Evolutionary conservation across 1,140 invertebrate species (phyloP), one percentile per base, ranked within the genome.

Genomic region (Solenopsis fugax): DNA sequence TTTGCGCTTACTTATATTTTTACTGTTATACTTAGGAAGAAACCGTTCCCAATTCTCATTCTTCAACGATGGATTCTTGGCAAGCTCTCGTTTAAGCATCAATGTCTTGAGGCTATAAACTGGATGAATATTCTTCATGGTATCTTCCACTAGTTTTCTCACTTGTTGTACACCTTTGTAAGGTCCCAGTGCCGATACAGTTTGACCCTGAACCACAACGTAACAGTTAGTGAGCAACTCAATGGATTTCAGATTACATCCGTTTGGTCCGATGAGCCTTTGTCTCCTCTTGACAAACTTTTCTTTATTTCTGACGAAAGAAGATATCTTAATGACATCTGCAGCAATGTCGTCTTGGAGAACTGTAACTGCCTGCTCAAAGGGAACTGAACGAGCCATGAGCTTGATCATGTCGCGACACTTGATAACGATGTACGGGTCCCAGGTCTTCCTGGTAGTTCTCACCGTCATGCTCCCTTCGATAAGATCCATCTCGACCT

Each of bases 101-200:
- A 99, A 95, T 21, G 98, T 97, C 95, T 99, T 99, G 0, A 99
- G 99, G 93, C 99, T 99, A 93, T 99, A 99, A 93, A 99, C 99
- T n/a, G 99, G 99, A 96, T 99, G 99, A 85, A 99, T 97, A 94
- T 99, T 99, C 93, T 99, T 98, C 99, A 99, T 99, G 3, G 98
- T 99, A 91, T 99, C 99, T 93, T 98, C 97, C 7, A 99, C 98
- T 92, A 99, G 98, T 93, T 98, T 97, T 87, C 99, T 95, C 0
- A 99, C 98, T 94, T 99, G 98, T 91, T 98, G 97, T 6, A 99
- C 95, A 16, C 99, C 99, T 96, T 98, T 98, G 93, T 99, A 98
- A 34, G 99, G 98, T 0, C 99, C 99, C 18, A 99, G 95, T 4
- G 98, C 98, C 21, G 99, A 96, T 0, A 99, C 99, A n/a, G 99